Percentiles rank a stretch among this genome's conserved stretches.
Evolutionary conservation across 1,140 invertebrate species (phyloP).

Genomic region (Heterodera schachtii): DNA sequence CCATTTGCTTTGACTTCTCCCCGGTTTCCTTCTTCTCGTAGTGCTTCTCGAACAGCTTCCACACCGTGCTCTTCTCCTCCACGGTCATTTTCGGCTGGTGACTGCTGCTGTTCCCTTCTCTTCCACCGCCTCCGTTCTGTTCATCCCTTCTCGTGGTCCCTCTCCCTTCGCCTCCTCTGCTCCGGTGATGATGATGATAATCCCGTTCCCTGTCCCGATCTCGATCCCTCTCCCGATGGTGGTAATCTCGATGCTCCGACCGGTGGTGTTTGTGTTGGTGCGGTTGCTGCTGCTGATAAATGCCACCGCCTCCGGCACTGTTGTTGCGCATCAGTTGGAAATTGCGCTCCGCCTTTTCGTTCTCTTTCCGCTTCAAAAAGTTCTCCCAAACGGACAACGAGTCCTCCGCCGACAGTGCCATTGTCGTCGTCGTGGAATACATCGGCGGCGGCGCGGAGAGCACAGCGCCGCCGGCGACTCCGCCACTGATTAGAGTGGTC

Average conservation of each 20-base stretch:
- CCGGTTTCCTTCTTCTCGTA: background rate
- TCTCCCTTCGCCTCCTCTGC: background rate
- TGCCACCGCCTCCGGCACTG: background rate
- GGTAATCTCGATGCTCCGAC: background rate
- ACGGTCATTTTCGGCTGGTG: background rate
- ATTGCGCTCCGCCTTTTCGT: constrained; percentile 5
- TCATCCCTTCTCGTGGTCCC: background rate
- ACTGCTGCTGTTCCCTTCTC: background rate
- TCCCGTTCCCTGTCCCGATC: background rate
- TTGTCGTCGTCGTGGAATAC: background rate
- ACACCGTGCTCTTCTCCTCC: constrained; percentile 4
- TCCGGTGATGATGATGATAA: background rate
- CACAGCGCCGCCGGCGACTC: background rate
- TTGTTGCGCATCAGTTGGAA: background rate
- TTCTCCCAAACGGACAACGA: constrained; percentile 13
- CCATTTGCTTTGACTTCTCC: background rate
- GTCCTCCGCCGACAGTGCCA: constrained; percentile 24
- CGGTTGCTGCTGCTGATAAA: background rate
- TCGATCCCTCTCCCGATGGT: background rate
- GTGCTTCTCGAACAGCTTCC: constrained; percentile 1
- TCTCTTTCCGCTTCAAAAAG: constrained; percentile 17
- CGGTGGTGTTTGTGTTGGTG: background rate
- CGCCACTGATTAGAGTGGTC: background rate
- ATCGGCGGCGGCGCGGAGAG: background rate
- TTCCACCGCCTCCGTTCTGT: background rate